Base-by-base conservation (phyloP, 2,888 invertebrate genomes). In the Heliconius erato region DNA sequence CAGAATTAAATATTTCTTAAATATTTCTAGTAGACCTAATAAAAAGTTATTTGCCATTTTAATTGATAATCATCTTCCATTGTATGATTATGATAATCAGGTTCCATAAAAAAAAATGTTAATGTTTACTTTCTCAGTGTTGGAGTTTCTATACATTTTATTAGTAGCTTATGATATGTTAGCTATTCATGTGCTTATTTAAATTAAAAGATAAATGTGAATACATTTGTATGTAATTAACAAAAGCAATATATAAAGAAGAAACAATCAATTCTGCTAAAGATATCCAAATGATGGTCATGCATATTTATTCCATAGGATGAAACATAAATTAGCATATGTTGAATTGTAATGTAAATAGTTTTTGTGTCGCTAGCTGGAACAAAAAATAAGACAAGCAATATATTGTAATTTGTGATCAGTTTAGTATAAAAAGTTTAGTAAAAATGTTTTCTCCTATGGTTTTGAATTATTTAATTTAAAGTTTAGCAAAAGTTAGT, bases 241-340 rank as follows among this genome's bases (percentile, higher is more conserved):
- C 54, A 32, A 12, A 6, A 32, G 23, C 12, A 74, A 59, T 49
- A 28, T 63, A 63, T 40, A 76, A n/a, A 26, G 26, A 59, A 76
- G 32, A 35, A 63, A 63, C 76, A 79, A 74, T 79, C 44, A 44
- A 74, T 49, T 79, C 54, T 74, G 68, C 59, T 76, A n/a, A 35
- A 76, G 35, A 63, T 35, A 76, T 76, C 76, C 59, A 59, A 76
- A 63, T 35, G 59, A 76, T 76, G 63, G 76, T 74, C 28, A 59
- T 74, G 79, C 54, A 67, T 54, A 76, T 68, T 68, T 59, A 72
- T 74, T 83, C 35, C 32, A 79, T 71, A 81, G 78, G 79, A 80
- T 69, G 65, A 76, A 76, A 35, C 74, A 80, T 78, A 80, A 79
- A 84, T 84, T 83, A 79, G 65, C 81, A 83, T 84, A 82, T 65